Conservation (phyloP, 2,888 invertebrate species). For the Drosophila colorata region DNA sequence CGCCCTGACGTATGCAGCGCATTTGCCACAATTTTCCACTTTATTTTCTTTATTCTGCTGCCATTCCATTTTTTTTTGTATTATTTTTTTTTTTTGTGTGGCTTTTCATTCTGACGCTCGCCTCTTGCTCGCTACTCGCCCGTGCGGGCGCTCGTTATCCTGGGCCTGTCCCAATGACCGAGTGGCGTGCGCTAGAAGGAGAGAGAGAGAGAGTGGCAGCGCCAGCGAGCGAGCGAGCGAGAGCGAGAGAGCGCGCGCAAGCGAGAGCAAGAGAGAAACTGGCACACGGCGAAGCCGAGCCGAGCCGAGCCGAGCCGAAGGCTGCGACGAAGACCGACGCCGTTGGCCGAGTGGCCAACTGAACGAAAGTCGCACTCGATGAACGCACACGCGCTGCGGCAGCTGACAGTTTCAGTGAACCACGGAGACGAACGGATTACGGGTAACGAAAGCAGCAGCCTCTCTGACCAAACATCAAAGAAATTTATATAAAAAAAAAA, state of each 20-base stretch:
- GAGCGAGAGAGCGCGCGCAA: no score
- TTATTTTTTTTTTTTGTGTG: background rate
- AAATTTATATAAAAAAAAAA: conserved; percentile 4
- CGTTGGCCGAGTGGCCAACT: conserved; percentile 59
- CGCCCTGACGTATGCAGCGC: conserved; percentile 60
- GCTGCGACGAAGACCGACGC: conserved; percentile 21
- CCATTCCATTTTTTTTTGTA: conserved; percentile 4
- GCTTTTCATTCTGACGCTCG: no score
- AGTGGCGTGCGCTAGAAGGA: conserved; percentile 46
- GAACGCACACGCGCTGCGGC: conserved; percentile 78
- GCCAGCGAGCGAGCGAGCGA: no score
- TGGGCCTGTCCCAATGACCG: conserved; percentile 83
- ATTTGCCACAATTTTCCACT: conserved; percentile 35
- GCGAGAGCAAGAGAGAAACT: conserved; percentile 30
- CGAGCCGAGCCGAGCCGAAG: conserved; percentile 17
- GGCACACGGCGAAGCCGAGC: conserved; percentile 52
- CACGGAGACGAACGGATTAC: conserved; percentile 86
- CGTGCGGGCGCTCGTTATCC: conserved; percentile 43
- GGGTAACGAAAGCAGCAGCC: conserved; percentile 78
- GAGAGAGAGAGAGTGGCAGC: conserved; percentile 5
- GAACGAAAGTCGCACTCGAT: conserved; percentile 83
- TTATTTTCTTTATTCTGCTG: conserved; percentile 9
- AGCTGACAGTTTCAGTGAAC: conserved; percentile 86
- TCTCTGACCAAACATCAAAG: conserved; percentile 3
- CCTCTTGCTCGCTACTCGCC: no score